Conservation (phyloP, 2,797 vertebrate species). For the Labeo calbasu region DNA sequence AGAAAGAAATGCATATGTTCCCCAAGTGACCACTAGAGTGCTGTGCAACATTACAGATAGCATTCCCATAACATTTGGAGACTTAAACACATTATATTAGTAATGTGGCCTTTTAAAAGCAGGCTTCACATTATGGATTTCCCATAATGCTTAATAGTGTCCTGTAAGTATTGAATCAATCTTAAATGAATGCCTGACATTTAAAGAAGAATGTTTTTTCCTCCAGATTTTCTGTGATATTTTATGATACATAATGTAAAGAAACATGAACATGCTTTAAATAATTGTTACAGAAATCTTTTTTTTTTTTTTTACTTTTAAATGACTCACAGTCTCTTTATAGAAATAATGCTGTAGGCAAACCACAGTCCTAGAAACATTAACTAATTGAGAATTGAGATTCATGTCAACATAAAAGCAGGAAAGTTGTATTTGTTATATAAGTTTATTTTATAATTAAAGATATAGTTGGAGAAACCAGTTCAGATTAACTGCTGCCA, state of each 20-base stretch:
- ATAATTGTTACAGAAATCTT: neutral
- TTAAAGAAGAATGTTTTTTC: neutral
- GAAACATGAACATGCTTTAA: neutral
- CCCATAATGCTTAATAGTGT: neutral
- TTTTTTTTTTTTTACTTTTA: neutral
- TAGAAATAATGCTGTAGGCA: neutral
- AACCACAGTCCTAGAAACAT: neutral
- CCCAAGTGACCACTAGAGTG: constrained; percentile 82
- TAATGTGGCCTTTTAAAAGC: constrained; percentile 9
- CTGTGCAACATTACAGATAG: constrained; percentile 81
- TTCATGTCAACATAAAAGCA: neutral
- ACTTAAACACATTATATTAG: constrained; percentile 61
- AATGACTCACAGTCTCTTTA: neutral
- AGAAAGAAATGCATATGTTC: constrained; percentile 66
- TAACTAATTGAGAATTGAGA: neutral
- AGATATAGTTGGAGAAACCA: neutral
- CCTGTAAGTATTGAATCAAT: neutral
- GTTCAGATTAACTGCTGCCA: neutral
- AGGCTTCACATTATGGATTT: constrained; percentile 29
- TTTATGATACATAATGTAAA: constrained; percentile 8
- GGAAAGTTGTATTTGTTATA: neutral
- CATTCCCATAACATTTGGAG: constrained; percentile 65
- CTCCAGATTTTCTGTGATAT: neutral
- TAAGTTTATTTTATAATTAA: constrained; percentile 38
- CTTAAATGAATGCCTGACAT: constrained; percentile 24